These are phyloP conservation scores for Danio choprae DNA, from an alignment of 2,797 vertebrate species.

Conservation along the genomic window DNA sequence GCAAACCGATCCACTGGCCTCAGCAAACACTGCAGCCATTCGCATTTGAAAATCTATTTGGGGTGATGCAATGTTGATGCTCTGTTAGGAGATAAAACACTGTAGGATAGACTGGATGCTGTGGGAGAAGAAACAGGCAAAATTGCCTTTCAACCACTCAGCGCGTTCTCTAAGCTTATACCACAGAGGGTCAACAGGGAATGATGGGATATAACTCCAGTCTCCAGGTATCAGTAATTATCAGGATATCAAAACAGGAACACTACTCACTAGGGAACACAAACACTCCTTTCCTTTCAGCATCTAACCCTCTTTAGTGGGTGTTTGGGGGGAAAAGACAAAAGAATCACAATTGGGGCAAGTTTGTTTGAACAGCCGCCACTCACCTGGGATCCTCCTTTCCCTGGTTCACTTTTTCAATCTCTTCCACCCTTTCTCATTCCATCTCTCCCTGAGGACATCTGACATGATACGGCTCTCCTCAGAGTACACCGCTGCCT, in stretches of 20 bases:
- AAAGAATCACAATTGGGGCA: conserved; percentile 85
- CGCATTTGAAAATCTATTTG: conserved; percentile 64
- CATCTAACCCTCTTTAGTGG: conserved; percentile 80
- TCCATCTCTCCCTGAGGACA: conserved; percentile 79
- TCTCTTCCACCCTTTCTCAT: conserved; percentile 70
- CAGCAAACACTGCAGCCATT: conserved; percentile 66
- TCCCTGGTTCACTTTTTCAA: conserved; percentile 69
- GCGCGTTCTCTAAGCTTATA: conserved; percentile 33
- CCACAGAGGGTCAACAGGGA: conserved; percentile 34
- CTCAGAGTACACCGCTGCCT: conserved; percentile 89
- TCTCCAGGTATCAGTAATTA: conserved; percentile 63
- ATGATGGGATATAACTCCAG: conserved; percentile 49
- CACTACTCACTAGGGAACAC: conserved; percentile 41
- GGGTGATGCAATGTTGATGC: conserved; percentile 48
- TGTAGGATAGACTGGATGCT: conserved; percentile 43
- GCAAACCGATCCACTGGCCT: conserved; percentile 68
- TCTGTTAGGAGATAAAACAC: conserved; percentile 53
- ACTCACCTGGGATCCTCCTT: conserved; percentile 81
- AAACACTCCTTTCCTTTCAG: conserved; percentile 63
- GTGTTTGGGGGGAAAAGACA: conserved; percentile 76
- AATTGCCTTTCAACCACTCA: conserved; percentile 48
- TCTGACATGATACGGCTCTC: conserved; percentile 90
- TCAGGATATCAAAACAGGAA: conserved; percentile 57
- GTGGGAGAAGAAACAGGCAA: conserved; percentile 41
- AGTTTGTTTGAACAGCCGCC: conserved; percentile 91